A percentile compares a stretch with the other conserved stretches of the same genome.
These are phyloP conservation scores for Catharus fuscescens DNA, from an alignment of 2,113 vertebrate species.

Conservation along the genomic window DNA sequence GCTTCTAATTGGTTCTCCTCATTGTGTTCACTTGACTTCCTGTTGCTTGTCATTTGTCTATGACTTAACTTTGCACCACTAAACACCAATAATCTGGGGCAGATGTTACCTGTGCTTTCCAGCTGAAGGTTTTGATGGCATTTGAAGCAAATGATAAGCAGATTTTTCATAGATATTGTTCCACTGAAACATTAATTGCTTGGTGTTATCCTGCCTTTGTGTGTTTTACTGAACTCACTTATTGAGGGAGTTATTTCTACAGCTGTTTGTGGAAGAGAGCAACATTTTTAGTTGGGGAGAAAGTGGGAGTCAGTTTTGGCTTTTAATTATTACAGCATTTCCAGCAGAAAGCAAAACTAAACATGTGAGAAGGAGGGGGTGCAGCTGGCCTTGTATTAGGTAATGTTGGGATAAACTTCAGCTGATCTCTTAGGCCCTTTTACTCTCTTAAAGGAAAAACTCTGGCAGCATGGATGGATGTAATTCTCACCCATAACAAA, in stretches of 20 bases:
- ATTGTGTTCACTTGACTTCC: neutral
- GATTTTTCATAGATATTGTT: neutral
- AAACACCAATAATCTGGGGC: neutral
- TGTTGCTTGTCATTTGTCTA: neutral
- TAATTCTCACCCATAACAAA: neutral
- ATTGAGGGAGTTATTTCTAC: neutral
- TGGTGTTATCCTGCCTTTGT: neutral
- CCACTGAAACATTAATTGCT: neutral
- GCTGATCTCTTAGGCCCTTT: neutral
- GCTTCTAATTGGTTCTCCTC: conserved; percentile 22
- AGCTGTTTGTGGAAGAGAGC: neutral
- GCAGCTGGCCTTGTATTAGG: neutral
- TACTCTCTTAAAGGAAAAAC: neutral
- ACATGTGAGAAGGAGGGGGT: neutral
- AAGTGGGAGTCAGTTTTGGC: neutral
- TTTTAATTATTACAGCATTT: neutral
- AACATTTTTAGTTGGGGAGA: neutral
- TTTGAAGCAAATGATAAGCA: neutral
- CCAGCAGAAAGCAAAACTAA: conserved; percentile 33
- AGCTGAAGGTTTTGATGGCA: neutral
- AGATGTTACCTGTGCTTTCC: neutral
- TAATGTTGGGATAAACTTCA: neutral
- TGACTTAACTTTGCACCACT: conserved; percentile 8
- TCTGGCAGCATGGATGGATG: neutral
- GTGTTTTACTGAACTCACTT: neutral